Evolutionary conservation across 1,140 invertebrate genomes (phyloP).

Genomic region (Stratiolaelaps scimitus): DNA sequence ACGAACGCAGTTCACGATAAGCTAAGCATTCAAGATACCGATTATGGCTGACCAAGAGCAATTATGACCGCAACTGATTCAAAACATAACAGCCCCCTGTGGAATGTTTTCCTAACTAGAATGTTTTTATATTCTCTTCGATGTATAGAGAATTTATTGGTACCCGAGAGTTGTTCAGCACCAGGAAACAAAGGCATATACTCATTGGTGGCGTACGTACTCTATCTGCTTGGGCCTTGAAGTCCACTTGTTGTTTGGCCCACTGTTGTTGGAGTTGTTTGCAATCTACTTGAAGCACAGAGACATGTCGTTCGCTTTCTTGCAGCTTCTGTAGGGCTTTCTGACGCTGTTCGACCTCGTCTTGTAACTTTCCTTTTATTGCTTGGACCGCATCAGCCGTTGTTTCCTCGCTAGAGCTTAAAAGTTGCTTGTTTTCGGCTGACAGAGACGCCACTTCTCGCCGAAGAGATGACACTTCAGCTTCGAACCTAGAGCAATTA

Average conservation of each 20-base stretch:
- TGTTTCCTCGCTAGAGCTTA: slow-evolving; percentile 68
- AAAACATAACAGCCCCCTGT: no score
- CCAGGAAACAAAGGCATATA: no score
- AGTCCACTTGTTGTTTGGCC: slow-evolving; percentile 75
- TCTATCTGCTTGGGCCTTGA: slow-evolving; percentile 74
- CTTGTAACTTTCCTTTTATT: slow-evolving; percentile 73
- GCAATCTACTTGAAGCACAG: slow-evolving; percentile 83
- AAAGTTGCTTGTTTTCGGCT: slow-evolving; percentile 51
- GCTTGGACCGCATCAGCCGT: slow-evolving; percentile 82
- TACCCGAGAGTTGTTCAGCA: no score
- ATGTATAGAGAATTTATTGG: no score
- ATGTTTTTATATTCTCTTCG: no score
- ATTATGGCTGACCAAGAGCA: no score
- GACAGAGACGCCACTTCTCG: slow-evolving; percentile 47
- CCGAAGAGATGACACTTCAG: slow-evolving; percentile 73
- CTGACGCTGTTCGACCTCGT: slow-evolving; percentile 69
- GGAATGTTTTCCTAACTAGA: no score
- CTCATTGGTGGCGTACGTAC: slow-evolving; percentile 36
- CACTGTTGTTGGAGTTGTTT: slow-evolving; percentile 75
- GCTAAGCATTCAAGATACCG: no score
- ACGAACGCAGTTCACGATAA: no score
- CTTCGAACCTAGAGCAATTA: slow-evolving; percentile 51
- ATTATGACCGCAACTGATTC: no score
- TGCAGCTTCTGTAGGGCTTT: slow-evolving; percentile 67
- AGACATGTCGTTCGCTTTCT: slow-evolving; percentile 83